phyloP scores from a whole-genome alignment of 2,888 invertebrate species.

The Syritta pipiens region DNA sequence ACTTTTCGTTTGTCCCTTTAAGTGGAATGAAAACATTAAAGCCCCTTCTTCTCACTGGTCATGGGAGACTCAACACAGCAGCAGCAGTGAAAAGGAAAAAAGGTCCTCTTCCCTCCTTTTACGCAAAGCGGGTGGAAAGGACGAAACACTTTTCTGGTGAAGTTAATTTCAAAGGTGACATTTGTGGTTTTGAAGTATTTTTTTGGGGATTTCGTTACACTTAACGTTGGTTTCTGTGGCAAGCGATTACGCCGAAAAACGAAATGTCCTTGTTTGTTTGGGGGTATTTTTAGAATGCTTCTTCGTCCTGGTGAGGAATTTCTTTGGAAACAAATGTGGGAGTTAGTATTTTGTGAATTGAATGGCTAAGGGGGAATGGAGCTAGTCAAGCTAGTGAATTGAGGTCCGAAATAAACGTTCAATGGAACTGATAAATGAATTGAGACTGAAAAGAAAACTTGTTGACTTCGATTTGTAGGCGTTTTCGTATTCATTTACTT shows the following conservation, averaged over 20 bases:
- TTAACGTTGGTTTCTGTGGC: conserved; percentile 34
- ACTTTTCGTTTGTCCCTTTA: conserved; percentile 50
- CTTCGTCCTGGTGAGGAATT: too few relatives aligned
- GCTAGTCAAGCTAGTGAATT: too few relatives aligned
- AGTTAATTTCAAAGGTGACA: conserved; percentile 59
- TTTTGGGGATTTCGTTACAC: conserved; percentile 14
- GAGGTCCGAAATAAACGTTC: too few relatives aligned
- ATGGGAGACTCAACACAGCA: conserved; percentile 17
- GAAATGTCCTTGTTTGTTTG: background rate
- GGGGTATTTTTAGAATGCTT: background rate
- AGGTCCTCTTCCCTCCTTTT: too few relatives aligned
- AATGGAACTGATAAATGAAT: too few relatives aligned
- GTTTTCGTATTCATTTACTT: too few relatives aligned
- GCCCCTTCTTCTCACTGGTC: conserved; percentile 36
- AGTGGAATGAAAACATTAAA: conserved; percentile 53
- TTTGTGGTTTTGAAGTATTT: conserved; percentile 57
- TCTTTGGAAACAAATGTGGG: too few relatives aligned
- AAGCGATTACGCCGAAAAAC: background rate
- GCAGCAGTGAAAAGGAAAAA: conserved; percentile 1
- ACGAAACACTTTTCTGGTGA: conserved; percentile 12
- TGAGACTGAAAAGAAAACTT: too few relatives aligned
- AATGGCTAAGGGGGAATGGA: too few relatives aligned
- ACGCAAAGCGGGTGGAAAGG: background rate
- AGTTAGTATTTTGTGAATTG: too few relatives aligned
- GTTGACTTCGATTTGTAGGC: too few relatives aligned